Evolutionary conservation across 2,797 vertebrate genomes (phyloP).

Genomic region (Selene dorsalis): DNA sequence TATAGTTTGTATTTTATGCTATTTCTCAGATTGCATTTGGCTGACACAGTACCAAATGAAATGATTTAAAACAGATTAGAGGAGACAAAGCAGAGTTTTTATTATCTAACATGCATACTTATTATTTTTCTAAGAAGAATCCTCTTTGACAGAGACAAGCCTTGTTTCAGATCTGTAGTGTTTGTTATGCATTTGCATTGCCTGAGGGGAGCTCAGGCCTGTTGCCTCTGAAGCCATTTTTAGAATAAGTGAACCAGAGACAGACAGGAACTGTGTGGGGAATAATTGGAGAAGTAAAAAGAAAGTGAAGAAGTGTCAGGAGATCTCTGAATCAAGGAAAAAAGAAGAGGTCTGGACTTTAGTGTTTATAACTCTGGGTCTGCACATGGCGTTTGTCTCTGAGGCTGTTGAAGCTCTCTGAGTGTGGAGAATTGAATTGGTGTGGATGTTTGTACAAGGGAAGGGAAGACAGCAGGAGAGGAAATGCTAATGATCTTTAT

Average conservation of each 20-base stretch:
- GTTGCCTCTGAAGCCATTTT: conserved; percentile 41
- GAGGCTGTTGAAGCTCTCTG: conserved; percentile 14
- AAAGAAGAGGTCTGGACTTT: conserved; percentile 50
- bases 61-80: conserved; percentile 15
- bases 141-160: conserved; percentile 11
- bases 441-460: conserved; percentile 71
- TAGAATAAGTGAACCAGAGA: conserved; percentile 43
- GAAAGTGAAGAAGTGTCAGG: conserved; percentile 49
- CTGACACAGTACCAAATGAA: conserved; percentile 8
- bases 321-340: conserved; percentile 61
- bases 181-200: conserved; percentile 35
- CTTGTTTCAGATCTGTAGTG: conserved; percentile 39
- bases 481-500: conserved; percentile 75
- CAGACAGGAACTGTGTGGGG: conserved; percentile 45
- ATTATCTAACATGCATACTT: conserved; percentile 4
- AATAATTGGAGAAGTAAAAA: conserved; percentile 35
- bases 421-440: conserved; percentile 68
- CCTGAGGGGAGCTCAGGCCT: conserved; percentile 30
- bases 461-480: conserved; percentile 61
- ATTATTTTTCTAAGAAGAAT: neutral
- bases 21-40: neutral
- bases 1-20: neutral
- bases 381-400: conserved; percentile 39
- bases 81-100: neutral
- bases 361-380: conserved; percentile 50